Evolutionary conservation across 1,140 invertebrate species (phyloP).

Genomic region (Bombus superbus): DNA sequence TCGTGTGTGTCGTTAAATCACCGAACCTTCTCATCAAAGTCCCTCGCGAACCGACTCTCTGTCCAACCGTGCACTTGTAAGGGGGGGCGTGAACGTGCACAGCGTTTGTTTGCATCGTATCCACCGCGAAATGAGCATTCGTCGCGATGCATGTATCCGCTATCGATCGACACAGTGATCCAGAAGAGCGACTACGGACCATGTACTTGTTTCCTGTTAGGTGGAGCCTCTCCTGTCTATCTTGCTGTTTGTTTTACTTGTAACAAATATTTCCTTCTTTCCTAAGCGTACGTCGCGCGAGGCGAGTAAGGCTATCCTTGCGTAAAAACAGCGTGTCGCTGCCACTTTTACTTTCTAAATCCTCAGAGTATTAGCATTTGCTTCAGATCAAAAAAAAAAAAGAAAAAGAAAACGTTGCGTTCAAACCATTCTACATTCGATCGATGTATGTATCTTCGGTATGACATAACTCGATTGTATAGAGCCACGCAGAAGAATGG

Average conservation of each 20-base stretch:
- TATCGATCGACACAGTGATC: background rate
- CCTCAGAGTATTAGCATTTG: background rate
- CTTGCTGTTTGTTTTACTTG: too few species aligned
- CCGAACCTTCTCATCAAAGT: slow-evolving; percentile 38
- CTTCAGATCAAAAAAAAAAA: background rate
- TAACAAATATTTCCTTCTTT: too few species aligned
- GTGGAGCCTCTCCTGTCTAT: too few species aligned
- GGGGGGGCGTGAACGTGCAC: slow-evolving; percentile 37
- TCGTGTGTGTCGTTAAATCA: slow-evolving; percentile 55
- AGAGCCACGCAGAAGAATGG: too few species aligned
- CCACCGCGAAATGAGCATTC: background rate
- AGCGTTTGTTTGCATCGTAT: slow-evolving; percentile 64
- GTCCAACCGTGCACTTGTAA: background rate
- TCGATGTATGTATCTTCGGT: background rate
- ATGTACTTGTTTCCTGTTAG: too few species aligned
- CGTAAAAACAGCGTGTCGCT: too few species aligned
- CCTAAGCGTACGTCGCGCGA: too few species aligned
- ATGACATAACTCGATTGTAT: too few species aligned
- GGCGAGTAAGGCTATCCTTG: too few species aligned
- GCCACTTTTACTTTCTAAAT: background rate
- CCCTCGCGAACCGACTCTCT: background rate
- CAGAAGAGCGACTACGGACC: background rate
- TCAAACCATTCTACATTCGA: too few species aligned
- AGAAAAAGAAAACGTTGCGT: background rate
- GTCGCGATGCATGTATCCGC: background rate